Conservation (phyloP, 2,797 vertebrate species). For the Intellagama lesueurii region DNA sequence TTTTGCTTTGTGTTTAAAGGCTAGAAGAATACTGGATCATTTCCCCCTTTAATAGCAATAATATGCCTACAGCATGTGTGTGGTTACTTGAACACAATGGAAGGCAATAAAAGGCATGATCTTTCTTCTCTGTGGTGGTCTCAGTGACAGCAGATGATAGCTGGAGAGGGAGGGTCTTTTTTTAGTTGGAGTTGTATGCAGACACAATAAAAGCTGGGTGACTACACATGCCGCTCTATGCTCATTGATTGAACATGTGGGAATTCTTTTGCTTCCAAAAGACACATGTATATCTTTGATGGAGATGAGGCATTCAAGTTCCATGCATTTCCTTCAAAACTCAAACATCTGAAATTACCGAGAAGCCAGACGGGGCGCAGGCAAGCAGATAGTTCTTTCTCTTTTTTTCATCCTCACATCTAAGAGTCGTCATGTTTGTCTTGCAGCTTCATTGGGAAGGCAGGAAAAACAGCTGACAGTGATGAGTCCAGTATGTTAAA, state of each 20-base stretch:
- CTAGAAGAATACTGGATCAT: no score
- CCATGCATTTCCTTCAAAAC: background rate
- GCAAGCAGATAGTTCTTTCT: slow-evolving; percentile 6
- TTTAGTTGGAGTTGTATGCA: background rate
- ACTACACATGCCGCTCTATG: background rate
- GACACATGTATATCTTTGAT: background rate
- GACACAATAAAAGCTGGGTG: background rate
- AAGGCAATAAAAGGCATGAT: background rate
- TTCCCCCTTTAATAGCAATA: no score
- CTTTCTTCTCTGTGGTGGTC: background rate
- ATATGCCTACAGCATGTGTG: no score
- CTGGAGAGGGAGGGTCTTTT: background rate
- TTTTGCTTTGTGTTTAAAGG: no score
- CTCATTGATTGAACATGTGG: background rate
- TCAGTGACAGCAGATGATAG: background rate
- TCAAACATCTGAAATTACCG: slow-evolving; percentile 21
- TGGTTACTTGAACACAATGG: background rate
- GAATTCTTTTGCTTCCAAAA: slow-evolving; percentile 12
- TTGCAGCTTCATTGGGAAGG: slow-evolving; percentile 43
- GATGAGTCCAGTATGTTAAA: slow-evolving; percentile 48
- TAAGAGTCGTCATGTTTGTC: slow-evolving; percentile 13
- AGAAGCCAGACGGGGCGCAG: slow-evolving; percentile 18
- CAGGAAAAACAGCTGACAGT: background rate
- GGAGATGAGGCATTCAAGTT: slow-evolving; percentile 1
- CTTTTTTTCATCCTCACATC: background rate